Evolutionary conservation across 2,113 vertebrate genomes (phyloP).

Genomic region (Trinectes maculatus): DNA sequence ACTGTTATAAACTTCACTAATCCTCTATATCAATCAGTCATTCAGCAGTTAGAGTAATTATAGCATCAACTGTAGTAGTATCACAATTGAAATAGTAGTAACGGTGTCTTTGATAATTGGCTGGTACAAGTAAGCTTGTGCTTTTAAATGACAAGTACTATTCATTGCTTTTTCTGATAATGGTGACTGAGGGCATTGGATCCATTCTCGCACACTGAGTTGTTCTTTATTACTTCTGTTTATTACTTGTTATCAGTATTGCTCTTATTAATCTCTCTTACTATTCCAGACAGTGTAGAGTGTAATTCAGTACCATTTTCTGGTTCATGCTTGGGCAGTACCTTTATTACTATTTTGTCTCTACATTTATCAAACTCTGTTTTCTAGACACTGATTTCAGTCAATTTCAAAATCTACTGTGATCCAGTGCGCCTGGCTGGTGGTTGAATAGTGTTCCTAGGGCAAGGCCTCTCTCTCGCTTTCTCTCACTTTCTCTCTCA

Average conservation of each 20-base stretch:
- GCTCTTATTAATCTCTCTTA: constrained; percentile 8
- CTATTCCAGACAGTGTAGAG: neutral
- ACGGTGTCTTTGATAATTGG: neutral
- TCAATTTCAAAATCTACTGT: constrained; percentile 38
- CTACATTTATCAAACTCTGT: neutral
- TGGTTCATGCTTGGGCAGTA: neutral
- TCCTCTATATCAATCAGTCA: neutral
- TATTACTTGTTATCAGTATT: too few species aligned
- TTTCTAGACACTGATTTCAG: constrained; percentile 21
- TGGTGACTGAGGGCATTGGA: neutral
- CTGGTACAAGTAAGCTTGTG: neutral
- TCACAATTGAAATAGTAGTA: too few species aligned
- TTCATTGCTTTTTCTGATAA: neutral
- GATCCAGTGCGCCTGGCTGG: constrained; percentile 28
- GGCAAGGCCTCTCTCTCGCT: constrained; percentile 59
- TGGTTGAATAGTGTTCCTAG: constrained; percentile 54
- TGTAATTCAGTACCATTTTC: too few species aligned
- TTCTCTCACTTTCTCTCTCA: constrained; percentile 25
- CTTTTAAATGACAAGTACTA: constrained; percentile 5
- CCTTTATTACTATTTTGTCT: constrained; percentile 7
- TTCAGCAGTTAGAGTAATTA: neutral
- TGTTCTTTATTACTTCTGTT: constrained; percentile 4
- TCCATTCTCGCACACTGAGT: neutral
- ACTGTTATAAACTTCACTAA: neutral
- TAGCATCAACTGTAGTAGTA: neutral